Percentiles rank a stretch among this genome's conserved stretches.
Conservation (phyloP, 2,113 vertebrate genomes). For the Corythornis madagascariensis region DNA sequence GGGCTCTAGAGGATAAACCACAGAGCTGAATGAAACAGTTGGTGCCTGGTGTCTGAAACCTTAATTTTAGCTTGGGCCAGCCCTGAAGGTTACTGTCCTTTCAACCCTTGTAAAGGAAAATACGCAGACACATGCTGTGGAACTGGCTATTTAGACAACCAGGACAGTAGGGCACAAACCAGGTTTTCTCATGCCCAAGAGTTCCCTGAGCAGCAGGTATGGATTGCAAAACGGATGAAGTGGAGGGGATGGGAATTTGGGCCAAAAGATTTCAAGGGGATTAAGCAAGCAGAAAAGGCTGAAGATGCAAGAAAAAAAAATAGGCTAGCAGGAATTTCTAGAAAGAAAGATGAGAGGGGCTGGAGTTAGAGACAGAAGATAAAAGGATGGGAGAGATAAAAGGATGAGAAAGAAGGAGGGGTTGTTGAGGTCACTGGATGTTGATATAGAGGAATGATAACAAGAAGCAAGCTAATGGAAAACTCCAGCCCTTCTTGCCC, state of each 20-base stretch:
- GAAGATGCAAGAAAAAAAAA: not conserved
- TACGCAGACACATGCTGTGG: not conserved
- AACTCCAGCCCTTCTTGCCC: not conserved
- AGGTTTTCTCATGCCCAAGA: not conserved
- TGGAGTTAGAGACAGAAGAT: constrained; percentile 12
- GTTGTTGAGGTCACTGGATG: constrained; percentile 16
- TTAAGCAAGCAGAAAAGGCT: not conserved
- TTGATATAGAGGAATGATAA: not conserved
- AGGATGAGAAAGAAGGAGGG: not conserved
- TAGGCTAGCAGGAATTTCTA: not conserved
- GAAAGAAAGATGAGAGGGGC: constrained; percentile 26
- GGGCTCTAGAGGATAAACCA: not conserved
- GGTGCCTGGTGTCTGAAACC: not conserved
- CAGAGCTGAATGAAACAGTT: not conserved
- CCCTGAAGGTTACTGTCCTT: constrained; percentile 5
- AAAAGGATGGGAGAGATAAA: constrained; percentile 9
- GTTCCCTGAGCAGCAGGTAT: not conserved
- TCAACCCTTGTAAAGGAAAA: not conserved
- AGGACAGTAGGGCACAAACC: not conserved
- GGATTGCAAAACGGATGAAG: not conserved
- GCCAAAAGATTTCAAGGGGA: not conserved
- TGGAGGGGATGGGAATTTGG: not conserved
- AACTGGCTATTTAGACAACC: not conserved
- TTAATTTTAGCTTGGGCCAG: constrained; percentile 12
- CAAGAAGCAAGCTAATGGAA: constrained; percentile 13